Evolutionary conservation across 2,888 invertebrate genomes (phyloP).

Genomic region (Malachius bipustulatus): DNA sequence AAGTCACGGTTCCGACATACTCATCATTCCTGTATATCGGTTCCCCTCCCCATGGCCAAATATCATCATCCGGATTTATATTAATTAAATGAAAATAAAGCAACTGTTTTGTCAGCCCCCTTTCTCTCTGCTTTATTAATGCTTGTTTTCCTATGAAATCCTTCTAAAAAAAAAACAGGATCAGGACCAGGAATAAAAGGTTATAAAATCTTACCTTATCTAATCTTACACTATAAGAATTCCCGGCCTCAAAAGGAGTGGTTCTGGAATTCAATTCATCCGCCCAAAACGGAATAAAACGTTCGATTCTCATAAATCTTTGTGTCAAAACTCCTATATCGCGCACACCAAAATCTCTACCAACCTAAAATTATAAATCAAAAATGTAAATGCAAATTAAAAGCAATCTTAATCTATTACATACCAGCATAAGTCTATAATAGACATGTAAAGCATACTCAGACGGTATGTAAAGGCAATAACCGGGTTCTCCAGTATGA

Average conservation of each 20-base stretch:
- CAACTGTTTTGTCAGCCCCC: constrained; percentile 48
- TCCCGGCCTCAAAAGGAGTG: constrained; percentile 53
- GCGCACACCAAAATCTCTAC: constrained; percentile 52
- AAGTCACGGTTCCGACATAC: constrained; percentile 54
- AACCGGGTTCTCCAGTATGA: constrained; percentile 60
- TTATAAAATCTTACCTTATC: constrained; percentile 31
- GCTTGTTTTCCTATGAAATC: constrained; percentile 57
- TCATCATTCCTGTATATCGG: constrained; percentile 53
- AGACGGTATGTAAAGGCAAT: constrained; percentile 56
- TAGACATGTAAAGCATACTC: constrained; percentile 66
- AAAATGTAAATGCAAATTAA: neutral
- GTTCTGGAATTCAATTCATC: constrained; percentile 51
- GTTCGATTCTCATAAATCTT: constrained; percentile 53
- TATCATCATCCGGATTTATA: constrained; percentile 49
- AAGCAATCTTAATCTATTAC: constrained; percentile 12
- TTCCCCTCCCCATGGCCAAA: constrained; percentile 61
- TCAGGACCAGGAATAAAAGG: too few species aligned
- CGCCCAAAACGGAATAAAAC: constrained; percentile 62
- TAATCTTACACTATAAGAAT: constrained; percentile 47
- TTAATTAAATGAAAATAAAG: constrained; percentile 51
- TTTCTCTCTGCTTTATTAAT: constrained; percentile 45
- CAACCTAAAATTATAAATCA: constrained; percentile 38
- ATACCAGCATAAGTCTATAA: constrained; percentile 49
- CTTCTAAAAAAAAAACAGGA: constrained; percentile 36
- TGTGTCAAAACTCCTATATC: constrained; percentile 58